Percentiles rank a stretch among this genome's conserved stretches.
These are phyloP conservation scores for Matsumurasca onukii DNA, from an alignment of 1,140 invertebrate species.

Conservation along the genomic window DNA sequence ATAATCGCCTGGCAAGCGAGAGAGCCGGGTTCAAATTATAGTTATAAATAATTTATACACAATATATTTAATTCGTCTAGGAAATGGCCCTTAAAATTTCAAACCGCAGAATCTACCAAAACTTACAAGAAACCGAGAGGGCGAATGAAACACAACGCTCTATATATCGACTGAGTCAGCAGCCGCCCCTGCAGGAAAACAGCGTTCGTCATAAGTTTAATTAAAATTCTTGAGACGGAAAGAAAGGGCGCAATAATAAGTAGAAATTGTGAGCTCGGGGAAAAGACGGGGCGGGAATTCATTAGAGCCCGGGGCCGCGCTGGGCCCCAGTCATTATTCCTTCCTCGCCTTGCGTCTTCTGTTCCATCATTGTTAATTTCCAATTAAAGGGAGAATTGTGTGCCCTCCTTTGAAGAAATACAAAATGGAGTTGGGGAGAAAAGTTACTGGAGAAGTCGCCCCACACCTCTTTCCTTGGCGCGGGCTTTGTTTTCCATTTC, in stretches of 20 bases:
- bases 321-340: conserved; percentile 26
- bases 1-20: too few relatives aligned
- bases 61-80: too few relatives aligned
- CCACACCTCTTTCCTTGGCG: conserved; percentile 12
- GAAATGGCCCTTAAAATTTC: too few relatives aligned
- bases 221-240: conserved; percentile 29
- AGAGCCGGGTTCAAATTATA: too few relatives aligned
- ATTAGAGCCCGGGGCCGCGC: conserved; percentile 6
- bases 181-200: neutral
- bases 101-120: too few relatives aligned
- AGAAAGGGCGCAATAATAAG: conserved; percentile 28
- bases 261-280: conserved; percentile 17
- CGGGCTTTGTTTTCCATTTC: neutral
- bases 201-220: conserved; percentile 26
- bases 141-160: too few relatives aligned
- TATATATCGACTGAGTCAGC: too few relatives aligned
- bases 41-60: too few relatives aligned
- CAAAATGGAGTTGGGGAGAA: conserved; percentile 21
- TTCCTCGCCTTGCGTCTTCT: conserved; percentile 1
- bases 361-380: conserved; percentile 31
- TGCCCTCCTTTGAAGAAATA: conserved; percentile 32
- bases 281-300: conserved; percentile 22
- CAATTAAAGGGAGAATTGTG: conserved; percentile 31
- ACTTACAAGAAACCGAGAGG: too few relatives aligned
- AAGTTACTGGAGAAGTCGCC: neutral